These are phyloP conservation scores for Achatina immaculata DNA, from an alignment of 1,140 invertebrate species.

Conservation along the genomic window DNA sequence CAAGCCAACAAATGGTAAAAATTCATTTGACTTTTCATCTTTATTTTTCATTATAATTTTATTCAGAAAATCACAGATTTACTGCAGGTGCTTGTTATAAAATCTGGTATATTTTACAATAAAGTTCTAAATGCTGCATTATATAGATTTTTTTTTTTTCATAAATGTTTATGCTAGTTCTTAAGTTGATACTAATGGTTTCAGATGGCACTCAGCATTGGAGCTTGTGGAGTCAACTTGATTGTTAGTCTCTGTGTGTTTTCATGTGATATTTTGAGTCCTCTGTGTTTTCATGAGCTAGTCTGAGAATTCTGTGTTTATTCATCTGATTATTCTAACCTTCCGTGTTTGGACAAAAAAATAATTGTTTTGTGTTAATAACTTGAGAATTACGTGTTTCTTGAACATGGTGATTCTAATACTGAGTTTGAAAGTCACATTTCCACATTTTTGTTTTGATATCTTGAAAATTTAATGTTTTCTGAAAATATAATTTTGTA, in stretches of 20 bases:
- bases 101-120: no score
- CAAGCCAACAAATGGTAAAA: background rate
- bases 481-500: no score
- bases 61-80: background rate
- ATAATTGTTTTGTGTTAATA: no score
- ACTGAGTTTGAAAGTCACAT: no score
- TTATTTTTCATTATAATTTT: background rate
- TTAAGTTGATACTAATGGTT: conserved; percentile 6
- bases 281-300: no score
- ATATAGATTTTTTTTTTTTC: background rate
- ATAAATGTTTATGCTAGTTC: background rate
- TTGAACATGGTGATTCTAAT: no score
- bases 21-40: background rate
- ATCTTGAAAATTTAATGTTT: no score
- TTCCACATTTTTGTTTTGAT: no score
- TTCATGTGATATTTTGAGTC: background rate
- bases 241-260: conserved; percentile 21
- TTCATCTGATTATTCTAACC: no score
- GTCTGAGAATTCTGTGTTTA: no score
- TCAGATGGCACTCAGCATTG: conserved; percentile 21
- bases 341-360: no score
- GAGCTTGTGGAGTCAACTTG: conserved; percentile 26
- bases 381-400: no score
- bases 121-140: background rate
- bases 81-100: background rate